phyloP scores from a whole-genome alignment of 2,888 invertebrate genomes.

The Eledone cirrhosa region DNA sequence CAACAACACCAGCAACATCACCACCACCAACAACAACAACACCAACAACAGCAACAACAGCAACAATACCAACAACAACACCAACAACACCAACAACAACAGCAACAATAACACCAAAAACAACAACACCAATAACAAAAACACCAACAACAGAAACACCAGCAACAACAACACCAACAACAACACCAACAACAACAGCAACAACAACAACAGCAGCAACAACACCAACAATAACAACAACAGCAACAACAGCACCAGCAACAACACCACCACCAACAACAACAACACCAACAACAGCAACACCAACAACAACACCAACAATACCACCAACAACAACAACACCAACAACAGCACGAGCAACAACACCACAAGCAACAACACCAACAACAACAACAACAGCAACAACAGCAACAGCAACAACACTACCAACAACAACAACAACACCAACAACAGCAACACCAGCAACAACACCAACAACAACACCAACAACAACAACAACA shows the following conservation, averaged over 20 bases:
- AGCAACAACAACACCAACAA: background rate
- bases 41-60: too few relatives aligned
- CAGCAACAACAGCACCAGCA: background rate
- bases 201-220: background rate
- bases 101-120: background rate
- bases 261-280: background rate
- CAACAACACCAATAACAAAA: conserved; percentile 5
- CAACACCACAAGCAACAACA: too few relatives aligned
- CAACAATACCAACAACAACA: too few relatives aligned
- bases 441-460: conserved; percentile 12
- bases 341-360: background rate
- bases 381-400: too few relatives aligned
- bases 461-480: background rate
- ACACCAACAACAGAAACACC: too few relatives aligned
- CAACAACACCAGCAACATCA: too few relatives aligned
- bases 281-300: conserved; percentile 13
- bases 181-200: conserved; percentile 4
- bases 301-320: background rate
- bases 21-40: too few relatives aligned
- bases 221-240: background rate
- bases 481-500: too few relatives aligned
- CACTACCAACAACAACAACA: background rate
- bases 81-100: background rate
- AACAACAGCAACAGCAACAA: background rate
- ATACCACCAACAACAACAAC: too few relatives aligned